These are phyloP conservation scores for Apis laboriosa DNA, from an alignment of 1,140 invertebrate species.

Conservation along the genomic window DNA sequence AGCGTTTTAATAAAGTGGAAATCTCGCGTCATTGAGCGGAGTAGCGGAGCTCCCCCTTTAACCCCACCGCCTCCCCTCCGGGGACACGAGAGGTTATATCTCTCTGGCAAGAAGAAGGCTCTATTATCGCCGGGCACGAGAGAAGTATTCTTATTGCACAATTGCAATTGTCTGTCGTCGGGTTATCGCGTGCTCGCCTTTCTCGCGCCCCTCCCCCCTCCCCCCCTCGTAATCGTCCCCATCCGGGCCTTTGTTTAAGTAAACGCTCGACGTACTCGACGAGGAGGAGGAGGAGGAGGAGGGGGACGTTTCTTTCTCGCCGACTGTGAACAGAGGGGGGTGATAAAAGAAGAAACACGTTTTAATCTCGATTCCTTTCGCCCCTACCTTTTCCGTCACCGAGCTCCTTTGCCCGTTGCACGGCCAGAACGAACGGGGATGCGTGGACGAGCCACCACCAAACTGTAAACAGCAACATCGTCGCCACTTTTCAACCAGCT, in stretches of 20 bases:
- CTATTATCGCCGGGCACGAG: slow-evolving; percentile 22
- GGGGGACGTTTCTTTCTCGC: neutral
- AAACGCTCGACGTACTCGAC: neutral
- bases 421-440: slow-evolving; percentile 73
- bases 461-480: slow-evolving; percentile 74
- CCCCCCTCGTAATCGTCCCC: slow-evolving; percentile 34
- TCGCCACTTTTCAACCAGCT: slow-evolving; percentile 50
- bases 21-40: slow-evolving; percentile 55
- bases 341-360: neutral
- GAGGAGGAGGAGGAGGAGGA: no score
- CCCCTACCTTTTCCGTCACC: slow-evolving; percentile 76
- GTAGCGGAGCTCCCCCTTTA: slow-evolving; percentile 48
- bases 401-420: slow-evolving; percentile 74
- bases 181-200: slow-evolving; percentile 31
- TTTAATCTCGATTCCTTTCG: slow-evolving; percentile 5
- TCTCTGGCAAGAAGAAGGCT: slow-evolving; percentile 1
- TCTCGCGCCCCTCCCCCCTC: slow-evolving; percentile 20
- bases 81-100: neutral
- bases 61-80: slow-evolving; percentile 10
- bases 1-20: slow-evolving; percentile 66
- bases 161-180: slow-evolving; percentile 48
- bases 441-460: slow-evolving; percentile 76
- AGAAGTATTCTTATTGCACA: slow-evolving; percentile 54
- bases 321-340: neutral
- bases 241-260: slow-evolving; percentile 26